These are phyloP conservation scores for Baccha elongata DNA, from an alignment of 2,888 invertebrate genomes.

Conservation along the genomic window DNA sequence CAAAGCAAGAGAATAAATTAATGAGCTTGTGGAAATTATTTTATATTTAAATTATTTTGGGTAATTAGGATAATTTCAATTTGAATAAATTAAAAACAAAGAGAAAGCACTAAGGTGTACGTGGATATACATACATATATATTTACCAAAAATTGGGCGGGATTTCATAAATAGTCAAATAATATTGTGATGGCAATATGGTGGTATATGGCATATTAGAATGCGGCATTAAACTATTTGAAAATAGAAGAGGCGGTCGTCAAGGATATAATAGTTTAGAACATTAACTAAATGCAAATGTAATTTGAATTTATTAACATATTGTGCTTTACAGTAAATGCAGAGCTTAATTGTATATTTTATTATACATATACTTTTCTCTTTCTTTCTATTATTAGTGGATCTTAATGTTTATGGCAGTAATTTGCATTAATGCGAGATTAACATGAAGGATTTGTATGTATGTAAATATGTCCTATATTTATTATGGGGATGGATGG, in stretches of 20 bases:
- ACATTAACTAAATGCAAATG: conserved; percentile 71
- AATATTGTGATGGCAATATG: not conserved
- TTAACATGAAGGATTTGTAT: conserved; percentile 18
- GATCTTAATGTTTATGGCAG: conserved; percentile 46
- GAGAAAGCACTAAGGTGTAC: not conserved
- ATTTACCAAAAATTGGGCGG: conserved; percentile 6
- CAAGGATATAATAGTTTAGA: conserved; percentile 68
- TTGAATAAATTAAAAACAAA: conserved; percentile 65
- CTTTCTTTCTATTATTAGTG: not conserved
- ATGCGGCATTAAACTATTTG: not conserved
- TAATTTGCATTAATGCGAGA: conserved; percentile 69
- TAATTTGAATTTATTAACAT: conserved; percentile 72
- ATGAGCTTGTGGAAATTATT: conserved; percentile 71
- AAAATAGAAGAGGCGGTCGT: conserved; percentile 38
- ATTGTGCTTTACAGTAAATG: conserved; percentile 62
- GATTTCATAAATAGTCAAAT: conserved; percentile 1
- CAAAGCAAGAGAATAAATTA: conserved; percentile 66
- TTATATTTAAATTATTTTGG: conserved; percentile 72
- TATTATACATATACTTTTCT: not conserved
- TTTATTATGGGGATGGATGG: not conserved
- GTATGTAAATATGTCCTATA: not conserved
- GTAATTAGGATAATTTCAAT: conserved; percentile 73
- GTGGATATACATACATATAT: too few relatives aligned
- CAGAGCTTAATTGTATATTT: conserved; percentile 40
- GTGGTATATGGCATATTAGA: not conserved